phyloP scores from a whole-genome alignment of 2,113 vertebrate species.

The Passer montanus region DNA sequence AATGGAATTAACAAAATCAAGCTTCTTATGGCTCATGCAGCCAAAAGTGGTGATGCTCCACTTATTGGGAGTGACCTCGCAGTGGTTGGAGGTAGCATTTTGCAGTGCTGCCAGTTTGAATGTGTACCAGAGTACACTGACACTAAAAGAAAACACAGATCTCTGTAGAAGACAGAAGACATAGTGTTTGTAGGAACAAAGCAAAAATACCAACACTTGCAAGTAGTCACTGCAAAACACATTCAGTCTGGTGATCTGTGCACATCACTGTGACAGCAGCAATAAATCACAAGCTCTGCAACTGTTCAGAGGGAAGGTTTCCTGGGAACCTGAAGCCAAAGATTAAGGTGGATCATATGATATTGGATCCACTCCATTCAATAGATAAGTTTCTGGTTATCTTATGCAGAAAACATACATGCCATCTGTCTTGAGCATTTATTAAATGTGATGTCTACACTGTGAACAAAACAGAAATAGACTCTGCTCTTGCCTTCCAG shows the following conservation, averaged over 20 bases:
- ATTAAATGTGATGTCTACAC: background rate
- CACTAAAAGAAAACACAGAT: background rate
- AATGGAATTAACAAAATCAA: background rate
- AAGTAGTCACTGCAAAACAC: conserved; percentile 2
- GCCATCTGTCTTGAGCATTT: background rate
- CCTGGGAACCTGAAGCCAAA: background rate
- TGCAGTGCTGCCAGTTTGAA: background rate
- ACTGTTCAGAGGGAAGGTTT: background rate
- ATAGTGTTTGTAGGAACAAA: background rate
- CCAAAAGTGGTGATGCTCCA: background rate
- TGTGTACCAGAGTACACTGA: background rate
- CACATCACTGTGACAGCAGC: conserved; percentile 33
- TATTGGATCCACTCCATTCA: background rate
- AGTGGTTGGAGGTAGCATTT: background rate
- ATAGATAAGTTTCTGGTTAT: background rate
- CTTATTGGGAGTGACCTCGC: background rate
- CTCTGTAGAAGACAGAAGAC: background rate
- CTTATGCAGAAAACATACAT: background rate
- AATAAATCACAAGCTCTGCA: conserved; percentile 35
- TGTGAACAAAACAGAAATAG: background rate
- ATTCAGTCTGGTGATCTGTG: background rate
- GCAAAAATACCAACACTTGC: conserved; percentile 5
- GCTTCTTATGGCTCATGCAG: background rate
- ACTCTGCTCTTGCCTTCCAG: background rate
- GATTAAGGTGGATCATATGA: background rate